Evolutionary conservation across 2,797 vertebrate genomes (phyloP).

Genomic region (Corythornis leucogaster): DNA sequence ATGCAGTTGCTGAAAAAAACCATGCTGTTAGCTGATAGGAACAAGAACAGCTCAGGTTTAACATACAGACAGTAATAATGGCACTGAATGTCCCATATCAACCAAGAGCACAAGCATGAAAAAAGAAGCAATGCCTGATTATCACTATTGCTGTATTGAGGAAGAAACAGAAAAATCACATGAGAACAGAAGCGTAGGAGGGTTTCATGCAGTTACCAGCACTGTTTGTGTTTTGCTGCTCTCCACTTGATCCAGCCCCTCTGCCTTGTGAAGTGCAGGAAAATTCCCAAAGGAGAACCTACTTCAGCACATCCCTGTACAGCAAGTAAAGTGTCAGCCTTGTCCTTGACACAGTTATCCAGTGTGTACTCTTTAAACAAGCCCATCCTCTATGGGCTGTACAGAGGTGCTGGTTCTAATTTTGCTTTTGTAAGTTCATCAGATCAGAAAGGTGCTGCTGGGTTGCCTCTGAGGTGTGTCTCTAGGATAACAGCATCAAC

Average conservation of each 20-base stretch:
- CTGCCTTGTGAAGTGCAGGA: not conserved
- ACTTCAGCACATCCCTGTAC: rapidly evolving
- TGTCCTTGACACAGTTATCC: not conserved
- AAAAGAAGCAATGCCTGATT: not conserved
- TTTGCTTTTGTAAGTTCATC: not conserved
- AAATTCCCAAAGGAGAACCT: not conserved
- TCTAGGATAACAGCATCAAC: not conserved
- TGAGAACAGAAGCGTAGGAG: not conserved
- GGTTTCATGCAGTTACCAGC: not conserved
- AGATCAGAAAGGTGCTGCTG: not conserved
- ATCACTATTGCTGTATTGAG: not conserved
- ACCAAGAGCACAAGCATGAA: not conserved
- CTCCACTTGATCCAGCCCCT: not conserved
- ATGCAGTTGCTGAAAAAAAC: not conserved
- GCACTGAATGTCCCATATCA: not conserved
- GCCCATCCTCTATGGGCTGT: not conserved
- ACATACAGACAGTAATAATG: not conserved
- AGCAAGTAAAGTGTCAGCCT: not conserved
- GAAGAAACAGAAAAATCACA: not conserved
- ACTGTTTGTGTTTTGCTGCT: not conserved
- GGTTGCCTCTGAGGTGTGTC: not conserved
- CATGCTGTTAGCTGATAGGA: not conserved
- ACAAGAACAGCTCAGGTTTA: not conserved
- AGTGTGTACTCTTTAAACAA: not conserved
- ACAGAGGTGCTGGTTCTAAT: not conserved